A percentile compares a stretch with the other conserved stretches of the same genome.
phyloP scores from a whole-genome alignment of 2,888 invertebrate species.

The Epirrhoe alternata region DNA sequence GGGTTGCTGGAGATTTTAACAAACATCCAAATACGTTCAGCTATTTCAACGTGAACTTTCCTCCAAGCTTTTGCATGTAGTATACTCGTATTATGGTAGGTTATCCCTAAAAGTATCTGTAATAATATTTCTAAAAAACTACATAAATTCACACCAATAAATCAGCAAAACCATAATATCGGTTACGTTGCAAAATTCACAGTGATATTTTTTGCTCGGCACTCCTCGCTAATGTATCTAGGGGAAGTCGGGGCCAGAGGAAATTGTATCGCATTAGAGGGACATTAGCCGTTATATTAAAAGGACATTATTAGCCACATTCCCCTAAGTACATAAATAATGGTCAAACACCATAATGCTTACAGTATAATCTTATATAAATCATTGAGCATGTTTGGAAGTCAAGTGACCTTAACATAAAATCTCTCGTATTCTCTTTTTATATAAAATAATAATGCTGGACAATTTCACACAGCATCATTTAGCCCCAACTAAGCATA shows the following conservation, averaged over 20 bases:
- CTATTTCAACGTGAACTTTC: too few species aligned
- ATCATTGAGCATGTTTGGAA: neutral
- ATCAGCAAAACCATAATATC: slow-evolving; percentile 7
- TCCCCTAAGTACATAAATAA: slow-evolving; percentile 28
- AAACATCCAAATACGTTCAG: too few species aligned
- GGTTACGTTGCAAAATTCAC: slow-evolving; percentile 17
- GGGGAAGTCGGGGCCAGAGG: slow-evolving; percentile 63
- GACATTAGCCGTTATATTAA: slow-evolving; percentile 70
- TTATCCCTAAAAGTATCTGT: neutral
- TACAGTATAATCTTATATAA: neutral
- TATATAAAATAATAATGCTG: too few species aligned
- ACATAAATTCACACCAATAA: neutral
- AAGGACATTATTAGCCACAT: slow-evolving; percentile 56
- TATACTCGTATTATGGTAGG: too few species aligned
- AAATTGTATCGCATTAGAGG: slow-evolving; percentile 75
- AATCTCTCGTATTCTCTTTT: too few species aligned
- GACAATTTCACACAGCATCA: too few species aligned
- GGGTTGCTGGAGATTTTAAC: too few species aligned
- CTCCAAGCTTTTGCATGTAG: too few species aligned
- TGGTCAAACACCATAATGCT: slow-evolving; percentile 18
- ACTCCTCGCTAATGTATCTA: slow-evolving; percentile 47
- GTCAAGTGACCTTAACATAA: too few species aligned
- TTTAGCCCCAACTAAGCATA: too few species aligned
- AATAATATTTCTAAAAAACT: neutral
- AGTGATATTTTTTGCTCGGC: slow-evolving; percentile 24